These are phyloP conservation scores for Macropodus opercularis DNA, from an alignment of 2,797 vertebrate species.

Conservation along the genomic window DNA sequence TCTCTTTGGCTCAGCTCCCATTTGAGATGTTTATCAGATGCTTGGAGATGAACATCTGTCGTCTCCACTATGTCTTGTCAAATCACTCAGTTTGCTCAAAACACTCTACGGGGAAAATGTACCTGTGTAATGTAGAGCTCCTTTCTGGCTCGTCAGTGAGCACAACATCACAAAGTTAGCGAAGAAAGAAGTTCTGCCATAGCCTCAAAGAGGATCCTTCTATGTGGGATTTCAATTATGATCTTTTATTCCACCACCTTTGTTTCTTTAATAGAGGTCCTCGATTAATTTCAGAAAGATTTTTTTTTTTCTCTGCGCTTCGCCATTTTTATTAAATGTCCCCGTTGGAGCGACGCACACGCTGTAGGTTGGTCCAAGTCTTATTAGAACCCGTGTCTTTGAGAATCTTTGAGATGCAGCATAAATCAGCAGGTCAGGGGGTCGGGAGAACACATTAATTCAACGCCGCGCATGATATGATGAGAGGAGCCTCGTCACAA, in stretches of 20 bases:
- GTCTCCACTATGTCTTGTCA: constrained; percentile 49
- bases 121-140: constrained; percentile 37
- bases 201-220: constrained; percentile 48
- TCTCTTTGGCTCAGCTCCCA: constrained; percentile 44
- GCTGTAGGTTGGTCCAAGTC: constrained; percentile 54
- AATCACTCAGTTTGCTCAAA: constrained; percentile 48
- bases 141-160: constrained; percentile 26
- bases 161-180: constrained; percentile 53
- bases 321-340: constrained; percentile 75
- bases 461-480: constrained; percentile 55
- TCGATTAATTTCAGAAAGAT: constrained; percentile 73
- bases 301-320: constrained; percentile 66
- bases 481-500: constrained; percentile 57
- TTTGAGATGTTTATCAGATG: constrained; percentile 50
- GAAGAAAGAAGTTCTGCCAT: constrained; percentile 53
- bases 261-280: constrained; percentile 74
- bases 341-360: constrained; percentile 65
- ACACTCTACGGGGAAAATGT: constrained; percentile 23
- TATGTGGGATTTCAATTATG: constrained; percentile 72
- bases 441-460: constrained; percentile 74
- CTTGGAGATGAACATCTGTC: constrained; percentile 57
- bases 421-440: constrained; percentile 76
- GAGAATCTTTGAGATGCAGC: constrained; percentile 72
- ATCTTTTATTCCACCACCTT: constrained; percentile 60
- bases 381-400: constrained; percentile 73